These are phyloP conservation scores for Alexandromys oeconomus DNA, from an alignment of 2,797 vertebrate species.

Conservation along the genomic window DNA sequence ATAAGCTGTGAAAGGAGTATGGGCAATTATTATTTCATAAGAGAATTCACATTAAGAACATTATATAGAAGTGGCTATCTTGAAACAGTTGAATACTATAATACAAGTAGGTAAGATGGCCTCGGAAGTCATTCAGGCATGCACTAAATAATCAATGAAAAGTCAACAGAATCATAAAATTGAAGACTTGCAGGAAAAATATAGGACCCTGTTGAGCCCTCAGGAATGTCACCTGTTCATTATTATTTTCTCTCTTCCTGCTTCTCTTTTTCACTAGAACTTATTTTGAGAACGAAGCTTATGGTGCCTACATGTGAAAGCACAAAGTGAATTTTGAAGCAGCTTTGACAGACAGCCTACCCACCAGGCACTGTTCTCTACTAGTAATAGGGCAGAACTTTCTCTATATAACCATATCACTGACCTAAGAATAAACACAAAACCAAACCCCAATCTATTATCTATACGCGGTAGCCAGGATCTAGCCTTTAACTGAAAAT, in stretches of 20 bases:
- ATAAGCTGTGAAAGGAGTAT: background rate
- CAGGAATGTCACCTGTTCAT: background rate
- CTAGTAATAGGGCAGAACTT: background rate
- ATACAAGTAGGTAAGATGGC: background rate
- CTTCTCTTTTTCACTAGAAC: background rate
- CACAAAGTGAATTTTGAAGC: background rate
- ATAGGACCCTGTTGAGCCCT: too few relatives aligned
- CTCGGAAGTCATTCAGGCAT: background rate
- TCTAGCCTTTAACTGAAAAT: constrained; percentile 51
- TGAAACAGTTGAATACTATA: background rate
- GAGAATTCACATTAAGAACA: background rate
- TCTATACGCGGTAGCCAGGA: background rate
- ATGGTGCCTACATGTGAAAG: background rate
- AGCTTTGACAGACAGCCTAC: background rate
- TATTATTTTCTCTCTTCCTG: background rate
- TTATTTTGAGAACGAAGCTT: background rate
- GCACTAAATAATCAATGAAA: background rate
- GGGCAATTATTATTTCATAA: background rate
- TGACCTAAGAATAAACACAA: constrained; percentile 20
- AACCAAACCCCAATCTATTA: background rate
- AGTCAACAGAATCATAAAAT: background rate
- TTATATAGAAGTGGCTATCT: background rate
- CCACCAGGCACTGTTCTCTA: background rate
- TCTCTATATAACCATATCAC: background rate
- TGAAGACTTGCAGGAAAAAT: background rate